These are phyloP conservation scores for Kryptolebias marmoratus DNA, from an alignment of 2,113 vertebrate genomes.

Conservation along the genomic window DNA sequence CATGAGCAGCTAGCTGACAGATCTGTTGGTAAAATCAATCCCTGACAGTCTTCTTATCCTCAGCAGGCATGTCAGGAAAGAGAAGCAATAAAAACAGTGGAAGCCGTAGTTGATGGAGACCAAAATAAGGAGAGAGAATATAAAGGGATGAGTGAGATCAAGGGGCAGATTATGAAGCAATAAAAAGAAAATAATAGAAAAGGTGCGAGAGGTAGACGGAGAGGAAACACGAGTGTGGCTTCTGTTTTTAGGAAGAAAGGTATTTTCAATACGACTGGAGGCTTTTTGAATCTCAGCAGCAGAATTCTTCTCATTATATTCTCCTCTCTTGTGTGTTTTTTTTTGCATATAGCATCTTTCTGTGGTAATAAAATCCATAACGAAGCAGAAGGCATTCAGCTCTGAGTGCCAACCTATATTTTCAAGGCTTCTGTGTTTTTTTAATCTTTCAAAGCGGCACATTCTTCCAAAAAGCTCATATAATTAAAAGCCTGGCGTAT, in stretches of 20 bases:
- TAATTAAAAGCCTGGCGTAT: too few relatives aligned
- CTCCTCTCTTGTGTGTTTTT: background rate
- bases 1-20: slow-evolving; percentile 13
- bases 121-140: background rate
- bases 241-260: slow-evolving; percentile 21
- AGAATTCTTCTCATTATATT: background rate
- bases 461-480: background rate
- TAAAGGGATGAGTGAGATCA: background rate
- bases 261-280: background rate
- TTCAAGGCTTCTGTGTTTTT: background rate
- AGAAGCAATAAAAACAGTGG: slow-evolving; percentile 33
- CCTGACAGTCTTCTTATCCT: slow-evolving; percentile 33
- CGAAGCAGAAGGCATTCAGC: background rate
- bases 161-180: slow-evolving; percentile 20
- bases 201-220: background rate
- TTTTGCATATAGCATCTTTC: slow-evolving; percentile 7
- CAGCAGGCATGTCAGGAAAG: slow-evolving; percentile 2
- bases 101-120: slow-evolving; percentile 11
- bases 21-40: slow-evolving; percentile 38
- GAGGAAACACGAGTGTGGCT: background rate
- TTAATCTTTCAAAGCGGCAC: background rate
- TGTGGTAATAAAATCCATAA: slow-evolving; percentile 6
- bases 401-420: background rate
- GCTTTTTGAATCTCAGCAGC: background rate
- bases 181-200: slow-evolving; percentile 27